A percentile compares a stretch with the other conserved stretches of the same genome.
Evolutionary conservation across 2,888 invertebrate species (phyloP).

Genomic region (Eilema sororculum): DNA sequence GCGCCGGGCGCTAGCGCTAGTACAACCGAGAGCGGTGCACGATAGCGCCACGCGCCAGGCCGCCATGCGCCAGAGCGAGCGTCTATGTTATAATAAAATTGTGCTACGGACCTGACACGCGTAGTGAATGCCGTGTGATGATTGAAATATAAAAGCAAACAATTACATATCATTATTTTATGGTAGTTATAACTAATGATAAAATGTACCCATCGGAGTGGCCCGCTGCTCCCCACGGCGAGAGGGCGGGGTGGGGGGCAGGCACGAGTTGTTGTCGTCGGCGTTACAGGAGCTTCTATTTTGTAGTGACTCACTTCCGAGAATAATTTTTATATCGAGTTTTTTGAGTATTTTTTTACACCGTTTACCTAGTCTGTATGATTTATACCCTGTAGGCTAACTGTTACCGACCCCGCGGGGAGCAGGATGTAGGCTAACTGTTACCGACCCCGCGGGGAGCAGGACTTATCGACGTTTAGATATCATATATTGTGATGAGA

Average conservation of each 20-base stretch:
- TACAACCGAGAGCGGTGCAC: no score
- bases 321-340: conserved; percentile 60
- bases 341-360: conserved; percentile 63
- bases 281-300: conserved; percentile 49
- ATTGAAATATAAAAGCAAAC: neutral
- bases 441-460: neutral
- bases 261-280: conserved; percentile 12
- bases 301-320: conserved; percentile 45
- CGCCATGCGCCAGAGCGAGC: no score
- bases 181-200: neutral
- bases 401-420: neutral
- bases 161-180: neutral
- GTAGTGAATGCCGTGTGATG: neutral
- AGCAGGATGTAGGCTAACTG: conserved; percentile 21
- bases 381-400: conserved; percentile 44
- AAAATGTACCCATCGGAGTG: neutral
- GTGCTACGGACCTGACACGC: no score
- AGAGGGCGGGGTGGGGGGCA: neutral
- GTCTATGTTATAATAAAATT: no score
- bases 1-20: no score
- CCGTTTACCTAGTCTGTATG: conserved; percentile 64
- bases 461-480: conserved; percentile 3
- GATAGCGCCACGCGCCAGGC: no score
- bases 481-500: conserved; percentile 39
- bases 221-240: neutral